A percentile compares a stretch with the other conserved stretches of the same genome.
Evolutionary conservation across 1,140 invertebrate genomes (phyloP).

Genomic region (Steinernema feltiae): DNA sequence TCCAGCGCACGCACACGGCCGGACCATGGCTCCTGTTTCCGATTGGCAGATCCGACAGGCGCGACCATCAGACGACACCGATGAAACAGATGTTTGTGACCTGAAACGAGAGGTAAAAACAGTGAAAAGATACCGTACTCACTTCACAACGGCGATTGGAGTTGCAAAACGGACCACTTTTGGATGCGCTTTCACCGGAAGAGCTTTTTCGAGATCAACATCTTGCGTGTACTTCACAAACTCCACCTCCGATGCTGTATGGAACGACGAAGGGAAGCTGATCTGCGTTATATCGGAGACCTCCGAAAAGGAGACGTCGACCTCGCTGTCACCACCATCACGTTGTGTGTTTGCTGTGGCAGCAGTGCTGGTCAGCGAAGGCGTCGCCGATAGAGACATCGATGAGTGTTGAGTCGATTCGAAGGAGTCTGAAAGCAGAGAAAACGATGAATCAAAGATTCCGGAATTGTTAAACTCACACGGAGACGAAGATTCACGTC

Average conservation of each 20-base stretch:
- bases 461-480: no score
- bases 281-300: background rate
- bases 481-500: background rate
- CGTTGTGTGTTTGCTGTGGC: no score
- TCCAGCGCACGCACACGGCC: background rate
- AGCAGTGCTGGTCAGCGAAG: no score
- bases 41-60: background rate
- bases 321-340: background rate
- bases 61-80: background rate
- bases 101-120: background rate
- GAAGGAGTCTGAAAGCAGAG: background rate
- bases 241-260: no score
- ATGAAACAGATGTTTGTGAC: background rate
- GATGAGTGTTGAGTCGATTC: background rate
- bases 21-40: background rate
- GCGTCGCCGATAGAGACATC: background rate
- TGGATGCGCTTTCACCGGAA: no score
- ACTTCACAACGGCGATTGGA: background rate
- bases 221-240: no score
- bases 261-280: no score
- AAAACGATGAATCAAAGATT: no score
- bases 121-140: no score
- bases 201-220: background rate
- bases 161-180: background rate
- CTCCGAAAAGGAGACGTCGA: background rate